Evolutionary conservation across 1,140 invertebrate genomes (phyloP).

Genomic region (Drosophila nebulosa): DNA sequence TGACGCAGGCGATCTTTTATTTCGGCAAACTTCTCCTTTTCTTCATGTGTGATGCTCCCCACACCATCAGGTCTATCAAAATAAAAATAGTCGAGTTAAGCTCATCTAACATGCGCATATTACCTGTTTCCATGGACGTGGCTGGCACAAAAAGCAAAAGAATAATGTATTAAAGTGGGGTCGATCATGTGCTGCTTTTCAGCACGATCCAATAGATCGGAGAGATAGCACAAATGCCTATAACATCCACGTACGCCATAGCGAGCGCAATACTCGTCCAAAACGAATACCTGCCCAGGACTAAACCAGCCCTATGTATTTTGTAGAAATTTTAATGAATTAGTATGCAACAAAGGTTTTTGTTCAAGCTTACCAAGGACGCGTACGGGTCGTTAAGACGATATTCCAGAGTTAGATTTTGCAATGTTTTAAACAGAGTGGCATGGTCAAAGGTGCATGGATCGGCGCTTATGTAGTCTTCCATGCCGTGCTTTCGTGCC

Average conservation of each 20-base stretch:
- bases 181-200: conserved; percentile 97
- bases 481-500: conserved; percentile 98
- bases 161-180: conserved; percentile 98
- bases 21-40: conserved; percentile 98
- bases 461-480: conserved; percentile 99
- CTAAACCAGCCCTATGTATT: conserved; percentile 96
- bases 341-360: background rate
- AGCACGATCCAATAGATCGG: conserved; percentile 96
- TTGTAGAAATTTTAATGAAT: background rate
- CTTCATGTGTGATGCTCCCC: conserved; percentile 97
- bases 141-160: conserved; percentile 99
- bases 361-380: conserved; percentile 88
- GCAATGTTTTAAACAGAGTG: conserved; percentile 93
- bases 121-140: conserved; percentile 96
- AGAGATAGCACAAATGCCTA: conserved; percentile 97
- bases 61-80: conserved; percentile 95
- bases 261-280: conserved; percentile 98
- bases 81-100: conserved; percentile 19
- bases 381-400: conserved; percentile 98
- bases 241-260: conserved; percentile 99
- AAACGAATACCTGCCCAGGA: conserved; percentile 98
- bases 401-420: conserved; percentile 96
- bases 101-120: conserved; percentile 7
- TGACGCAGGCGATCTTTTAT: conserved; percentile 97
- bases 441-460: conserved; percentile 98